Evolutionary conservation across 1,140 invertebrate genomes (phyloP).

Genomic region (Scylla paramamosain): DNA sequence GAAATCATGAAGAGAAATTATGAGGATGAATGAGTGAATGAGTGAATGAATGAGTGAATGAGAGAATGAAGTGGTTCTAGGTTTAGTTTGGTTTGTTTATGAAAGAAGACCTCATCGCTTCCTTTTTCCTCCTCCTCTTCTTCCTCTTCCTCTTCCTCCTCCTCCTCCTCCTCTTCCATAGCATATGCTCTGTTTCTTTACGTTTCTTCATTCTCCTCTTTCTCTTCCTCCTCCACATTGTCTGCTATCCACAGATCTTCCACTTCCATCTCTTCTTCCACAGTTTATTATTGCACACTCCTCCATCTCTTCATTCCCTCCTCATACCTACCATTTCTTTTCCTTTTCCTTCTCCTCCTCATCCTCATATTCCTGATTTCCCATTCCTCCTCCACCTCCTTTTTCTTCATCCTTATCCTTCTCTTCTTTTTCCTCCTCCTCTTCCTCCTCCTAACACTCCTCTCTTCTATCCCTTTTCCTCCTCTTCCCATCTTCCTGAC

Average conservation of each 20-base stretch:
- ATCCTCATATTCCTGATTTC: not conserved
- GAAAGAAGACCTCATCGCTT: not conserved
- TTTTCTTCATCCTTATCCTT: not conserved
- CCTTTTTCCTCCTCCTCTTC: not conserved
- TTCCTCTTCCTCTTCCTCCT: not conserved
- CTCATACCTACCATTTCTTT: not conserved
- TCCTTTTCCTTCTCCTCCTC: not conserved
- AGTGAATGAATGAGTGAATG: no score
- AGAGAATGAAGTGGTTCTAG: not conserved
- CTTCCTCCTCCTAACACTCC: not conserved
- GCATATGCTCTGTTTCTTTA: not conserved
- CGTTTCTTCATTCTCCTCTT: not conserved
- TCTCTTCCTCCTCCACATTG: not conserved
- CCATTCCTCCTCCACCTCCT: not conserved
- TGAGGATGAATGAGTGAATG: no score
- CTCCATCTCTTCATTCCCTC: not conserved
- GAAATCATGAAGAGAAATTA: no score
- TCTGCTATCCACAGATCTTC: not conserved
- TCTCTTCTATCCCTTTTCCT: no score
- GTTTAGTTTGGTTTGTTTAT: not conserved
- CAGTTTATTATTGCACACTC: not conserved
- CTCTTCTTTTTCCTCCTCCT: not conserved
- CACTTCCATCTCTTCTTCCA: not conserved
- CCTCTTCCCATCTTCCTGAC: no score
- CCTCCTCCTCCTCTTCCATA: not conserved